Evolutionary conservation across 2,113 vertebrate species (phyloP).

Genomic region (Meleagris gallopavo): DNA sequence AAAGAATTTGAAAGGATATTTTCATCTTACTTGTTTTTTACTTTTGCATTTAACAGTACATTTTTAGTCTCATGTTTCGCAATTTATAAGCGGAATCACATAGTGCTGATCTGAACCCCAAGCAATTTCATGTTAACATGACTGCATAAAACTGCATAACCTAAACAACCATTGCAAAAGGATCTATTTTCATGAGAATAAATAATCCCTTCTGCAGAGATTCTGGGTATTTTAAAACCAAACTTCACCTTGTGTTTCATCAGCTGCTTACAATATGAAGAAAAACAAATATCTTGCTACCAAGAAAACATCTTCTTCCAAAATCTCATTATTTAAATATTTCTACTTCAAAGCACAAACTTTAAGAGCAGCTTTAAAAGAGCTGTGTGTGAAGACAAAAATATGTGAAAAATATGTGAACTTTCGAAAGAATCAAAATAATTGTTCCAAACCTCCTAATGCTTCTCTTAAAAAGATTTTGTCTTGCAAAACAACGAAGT

Average conservation of each 20-base stretch:
- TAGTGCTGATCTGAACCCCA: background rate
- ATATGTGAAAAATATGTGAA: background rate
- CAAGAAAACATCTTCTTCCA: background rate
- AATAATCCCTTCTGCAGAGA: background rate
- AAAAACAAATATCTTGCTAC: background rate
- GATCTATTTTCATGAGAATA: background rate
- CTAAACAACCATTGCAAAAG: background rate
- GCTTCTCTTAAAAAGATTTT: background rate
- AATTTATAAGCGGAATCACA: background rate
- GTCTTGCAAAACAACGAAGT: background rate
- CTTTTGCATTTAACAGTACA: background rate
- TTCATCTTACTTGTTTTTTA: background rate
- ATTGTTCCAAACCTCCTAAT: background rate
- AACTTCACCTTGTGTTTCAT: background rate
- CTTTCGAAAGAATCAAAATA: background rate
- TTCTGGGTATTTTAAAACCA: background rate
- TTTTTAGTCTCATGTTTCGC: background rate
- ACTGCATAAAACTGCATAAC: background rate
- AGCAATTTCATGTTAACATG: background rate
- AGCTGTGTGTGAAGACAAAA: background rate
- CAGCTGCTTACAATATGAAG: background rate
- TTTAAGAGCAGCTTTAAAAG: background rate
- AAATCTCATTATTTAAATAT: conserved; percentile 13
- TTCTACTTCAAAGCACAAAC: background rate
- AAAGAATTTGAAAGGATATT: background rate